These are phyloP conservation scores for Eilema sororculum DNA, from an alignment of 2,888 invertebrate species.

Conservation along the genomic window DNA sequence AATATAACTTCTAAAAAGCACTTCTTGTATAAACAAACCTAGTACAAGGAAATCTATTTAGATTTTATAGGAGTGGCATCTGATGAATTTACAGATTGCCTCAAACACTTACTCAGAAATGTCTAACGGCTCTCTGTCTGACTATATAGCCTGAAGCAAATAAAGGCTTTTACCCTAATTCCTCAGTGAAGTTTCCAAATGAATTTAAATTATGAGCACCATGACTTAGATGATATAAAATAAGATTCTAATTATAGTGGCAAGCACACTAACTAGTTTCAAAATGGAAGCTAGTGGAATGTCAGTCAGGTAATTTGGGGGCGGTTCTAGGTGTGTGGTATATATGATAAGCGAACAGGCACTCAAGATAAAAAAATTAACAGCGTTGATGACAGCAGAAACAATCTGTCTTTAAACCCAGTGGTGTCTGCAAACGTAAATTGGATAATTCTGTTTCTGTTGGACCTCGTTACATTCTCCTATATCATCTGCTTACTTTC, in stretches of 20 bases:
- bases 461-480: background rate
- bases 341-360: constrained; percentile 39
- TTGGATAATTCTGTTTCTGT: background rate
- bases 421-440: background rate
- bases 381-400: background rate
- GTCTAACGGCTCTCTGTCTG: too few relatives aligned
- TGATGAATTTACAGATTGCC: too few relatives aligned
- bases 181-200: background rate
- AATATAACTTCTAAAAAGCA: too few relatives aligned
- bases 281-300: constrained; percentile 69
- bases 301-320: constrained; percentile 78
- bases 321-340: constrained; percentile 50
- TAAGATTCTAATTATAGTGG: constrained; percentile 63
- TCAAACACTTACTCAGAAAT: too few relatives aligned
- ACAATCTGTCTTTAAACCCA: background rate
- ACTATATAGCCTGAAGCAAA: background rate
- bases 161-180: constrained; percentile 5
- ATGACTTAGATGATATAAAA: constrained; percentile 55
- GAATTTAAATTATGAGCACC: constrained; percentile 42
- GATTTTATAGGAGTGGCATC: too few relatives aligned
- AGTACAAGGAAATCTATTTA: too few relatives aligned
- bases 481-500: background rate
- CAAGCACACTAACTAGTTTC: constrained; percentile 67
- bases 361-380: background rate
- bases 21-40: too few relatives aligned